Conservation (phyloP, 2,797 vertebrate genomes). For the Catostomus latipinnis region DNA sequence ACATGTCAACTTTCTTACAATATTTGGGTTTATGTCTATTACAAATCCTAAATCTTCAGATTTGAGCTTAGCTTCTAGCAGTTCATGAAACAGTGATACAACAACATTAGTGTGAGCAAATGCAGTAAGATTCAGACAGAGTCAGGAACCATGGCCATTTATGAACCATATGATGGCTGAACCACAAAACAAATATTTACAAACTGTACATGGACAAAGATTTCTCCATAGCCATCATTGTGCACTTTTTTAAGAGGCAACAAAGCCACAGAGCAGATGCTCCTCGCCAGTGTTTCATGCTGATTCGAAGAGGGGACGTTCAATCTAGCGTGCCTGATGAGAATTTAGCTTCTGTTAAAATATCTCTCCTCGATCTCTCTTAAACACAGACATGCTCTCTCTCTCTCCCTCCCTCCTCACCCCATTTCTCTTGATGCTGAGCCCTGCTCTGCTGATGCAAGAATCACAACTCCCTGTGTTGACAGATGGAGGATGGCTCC, state of each 20-base stretch:
- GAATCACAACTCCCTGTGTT: conserved; percentile 79
- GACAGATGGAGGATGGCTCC: conserved; percentile 82
- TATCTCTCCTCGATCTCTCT: conserved; percentile 10
- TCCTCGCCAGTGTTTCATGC: conserved; percentile 43
- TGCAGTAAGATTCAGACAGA: not conserved
- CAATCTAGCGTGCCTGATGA: conserved; percentile 55
- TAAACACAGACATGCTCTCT: conserved; percentile 38
- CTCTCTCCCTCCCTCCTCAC: conserved; percentile 71
- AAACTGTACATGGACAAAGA: conserved; percentile 68
- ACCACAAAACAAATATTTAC: conserved; percentile 72
- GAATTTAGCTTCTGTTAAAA: conserved; percentile 55
- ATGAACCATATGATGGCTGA: conserved; percentile 54
- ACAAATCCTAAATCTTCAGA: too few species aligned
- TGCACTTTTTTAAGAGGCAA: conserved; percentile 33
- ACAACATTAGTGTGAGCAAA: too few species aligned
- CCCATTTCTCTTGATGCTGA: conserved; percentile 52
- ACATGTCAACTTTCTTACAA: too few species aligned
- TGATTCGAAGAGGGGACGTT: conserved; percentile 51
- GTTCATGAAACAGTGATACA: too few species aligned
- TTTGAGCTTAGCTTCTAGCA: too few species aligned
- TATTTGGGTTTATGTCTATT: too few species aligned
- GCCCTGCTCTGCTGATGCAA: conserved; percentile 83
- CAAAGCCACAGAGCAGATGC: conserved; percentile 56
- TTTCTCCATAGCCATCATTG: conserved; percentile 49
- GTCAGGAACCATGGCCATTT: conserved; percentile 23